A percentile compares a stretch with the other conserved stretches of the same genome.
phyloP scores from a whole-genome alignment of 2,797 vertebrate genomes.

The Onychomys arenicola region DNA sequence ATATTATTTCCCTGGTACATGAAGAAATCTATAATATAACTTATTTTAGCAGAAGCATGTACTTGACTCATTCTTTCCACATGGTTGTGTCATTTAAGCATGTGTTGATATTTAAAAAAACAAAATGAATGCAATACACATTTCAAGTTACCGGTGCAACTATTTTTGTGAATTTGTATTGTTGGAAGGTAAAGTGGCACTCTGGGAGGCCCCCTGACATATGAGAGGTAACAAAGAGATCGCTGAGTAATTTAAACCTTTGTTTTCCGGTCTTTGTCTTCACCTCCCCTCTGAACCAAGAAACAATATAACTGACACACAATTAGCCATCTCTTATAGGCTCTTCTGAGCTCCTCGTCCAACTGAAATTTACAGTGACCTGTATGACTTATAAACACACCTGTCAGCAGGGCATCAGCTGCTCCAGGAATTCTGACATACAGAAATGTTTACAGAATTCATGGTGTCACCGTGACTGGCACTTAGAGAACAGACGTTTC shows the following conservation, averaged over 20 bases:
- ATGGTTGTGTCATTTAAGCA: background rate
- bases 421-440: background rate
- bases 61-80: background rate
- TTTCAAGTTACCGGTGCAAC: background rate
- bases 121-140: background rate
- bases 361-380: background rate
- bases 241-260: slow-evolving; percentile 53
- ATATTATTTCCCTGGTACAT: background rate
- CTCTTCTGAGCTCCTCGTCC: background rate
- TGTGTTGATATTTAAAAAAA: slow-evolving; percentile 12
- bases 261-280: slow-evolving; percentile 53
- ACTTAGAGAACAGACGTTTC: background rate
- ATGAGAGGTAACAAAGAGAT: slow-evolving; percentile 51
- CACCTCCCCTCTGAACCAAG: slow-evolving; percentile 59
- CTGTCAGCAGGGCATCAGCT: background rate
- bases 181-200: slow-evolving; percentile 35
- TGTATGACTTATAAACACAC: background rate
- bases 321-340: slow-evolving; percentile 3
- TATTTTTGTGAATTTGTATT: background rate
- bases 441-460: background rate
- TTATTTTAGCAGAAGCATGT: background rate
- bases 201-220: slow-evolving; percentile 28
- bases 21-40: background rate
- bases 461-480: background rate
- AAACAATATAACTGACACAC: slow-evolving; percentile 43